Evolutionary conservation across 2,888 invertebrate species (phyloP).

Genomic region (Frankliniella intonsa): DNA sequence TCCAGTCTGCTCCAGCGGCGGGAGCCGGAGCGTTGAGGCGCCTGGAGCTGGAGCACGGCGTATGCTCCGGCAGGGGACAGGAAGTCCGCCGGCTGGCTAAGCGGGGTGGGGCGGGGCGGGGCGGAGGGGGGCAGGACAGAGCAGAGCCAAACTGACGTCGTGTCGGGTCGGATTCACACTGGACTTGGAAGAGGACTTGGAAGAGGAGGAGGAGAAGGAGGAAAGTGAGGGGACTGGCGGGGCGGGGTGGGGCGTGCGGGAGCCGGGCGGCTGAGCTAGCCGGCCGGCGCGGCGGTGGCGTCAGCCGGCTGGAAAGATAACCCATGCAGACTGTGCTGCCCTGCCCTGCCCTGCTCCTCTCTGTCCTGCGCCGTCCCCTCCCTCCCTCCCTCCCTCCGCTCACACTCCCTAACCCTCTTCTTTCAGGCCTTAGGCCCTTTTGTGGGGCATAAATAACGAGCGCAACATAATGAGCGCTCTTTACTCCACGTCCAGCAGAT

Average conservation of each 20-base stretch:
- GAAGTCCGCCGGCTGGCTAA: background rate
- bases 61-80: background rate
- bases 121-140: background rate
- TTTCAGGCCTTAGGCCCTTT: background rate
- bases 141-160: slow-evolving; percentile 1
- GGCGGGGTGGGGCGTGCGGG: too few relatives aligned
- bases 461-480: background rate
- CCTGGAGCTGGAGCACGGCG: too few relatives aligned
- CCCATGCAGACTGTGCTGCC: background rate
- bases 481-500: background rate
- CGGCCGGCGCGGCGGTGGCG: background rate
- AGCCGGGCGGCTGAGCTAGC: too few relatives aligned
- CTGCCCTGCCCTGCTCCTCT: background rate
- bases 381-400: too few relatives aligned
- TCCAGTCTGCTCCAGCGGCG: background rate
- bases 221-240: too few relatives aligned
- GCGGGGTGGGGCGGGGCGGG: background rate
- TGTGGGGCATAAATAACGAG: background rate
- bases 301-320: slow-evolving; percentile 14
- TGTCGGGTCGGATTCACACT: background rate
- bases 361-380: too few relatives aligned
- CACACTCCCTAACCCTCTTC: too few relatives aligned
- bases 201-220: too few relatives aligned
- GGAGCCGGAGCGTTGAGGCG: background rate
- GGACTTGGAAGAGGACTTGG: background rate